Conservation (phyloP, 2,797 vertebrate genomes). For the Picus viridis region DNA sequence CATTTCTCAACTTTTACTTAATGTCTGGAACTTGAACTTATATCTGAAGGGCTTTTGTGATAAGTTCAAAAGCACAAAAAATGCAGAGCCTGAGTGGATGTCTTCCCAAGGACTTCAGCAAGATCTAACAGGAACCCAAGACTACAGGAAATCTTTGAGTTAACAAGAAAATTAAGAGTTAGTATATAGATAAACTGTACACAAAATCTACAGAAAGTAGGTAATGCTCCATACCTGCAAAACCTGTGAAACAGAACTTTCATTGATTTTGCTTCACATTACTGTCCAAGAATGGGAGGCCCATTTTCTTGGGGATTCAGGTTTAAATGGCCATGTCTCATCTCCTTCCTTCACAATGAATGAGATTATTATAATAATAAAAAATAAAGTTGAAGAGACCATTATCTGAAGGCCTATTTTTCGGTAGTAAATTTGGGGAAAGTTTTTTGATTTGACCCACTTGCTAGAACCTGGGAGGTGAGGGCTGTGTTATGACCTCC, state of each 20-base stretch:
- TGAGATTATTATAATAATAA: not conserved
- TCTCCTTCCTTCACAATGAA: not conserved
- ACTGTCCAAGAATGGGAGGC: not conserved
- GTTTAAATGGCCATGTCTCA: not conserved
- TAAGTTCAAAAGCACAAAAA: not conserved
- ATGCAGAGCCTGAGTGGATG: not conserved
- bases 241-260: not conserved
- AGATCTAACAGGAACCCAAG: conserved; percentile 8
- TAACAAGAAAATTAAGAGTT: conserved; percentile 51
- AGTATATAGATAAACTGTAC: not conserved
- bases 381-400: too few species aligned
- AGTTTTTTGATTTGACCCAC: not conserved
- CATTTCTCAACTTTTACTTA: not conserved
- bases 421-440: not conserved
- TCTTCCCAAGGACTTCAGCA: conserved; percentile 1
- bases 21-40: not conserved
- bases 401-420: not conserved
- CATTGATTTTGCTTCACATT: not conserved
- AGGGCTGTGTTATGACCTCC: not conserved
- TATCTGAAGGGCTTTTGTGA: not conserved
- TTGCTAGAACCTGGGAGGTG: not conserved
- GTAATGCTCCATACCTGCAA: not conserved
- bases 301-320: not conserved
- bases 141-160: conserved; percentile 43
- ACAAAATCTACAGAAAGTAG: not conserved